Conservation (phyloP, 2,888 invertebrate species). For the Cosmorhoe ocellata region DNA sequence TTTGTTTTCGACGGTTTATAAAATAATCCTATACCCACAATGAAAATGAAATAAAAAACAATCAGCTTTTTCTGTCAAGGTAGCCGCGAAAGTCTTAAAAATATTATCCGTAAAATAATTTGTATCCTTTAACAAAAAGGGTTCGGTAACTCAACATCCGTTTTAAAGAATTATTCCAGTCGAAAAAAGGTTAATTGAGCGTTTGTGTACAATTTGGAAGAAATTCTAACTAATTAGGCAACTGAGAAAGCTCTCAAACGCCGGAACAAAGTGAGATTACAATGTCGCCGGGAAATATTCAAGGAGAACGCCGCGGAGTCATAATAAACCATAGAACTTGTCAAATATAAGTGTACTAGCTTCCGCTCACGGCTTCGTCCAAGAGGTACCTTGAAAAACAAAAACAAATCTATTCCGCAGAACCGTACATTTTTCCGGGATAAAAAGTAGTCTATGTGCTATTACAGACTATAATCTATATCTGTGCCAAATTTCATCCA, state of each 20-base stretch:
- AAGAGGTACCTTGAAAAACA: no score
- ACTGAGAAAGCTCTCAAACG: conserved; percentile 37
- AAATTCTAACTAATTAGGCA: conserved; percentile 41
- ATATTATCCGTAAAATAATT: background rate
- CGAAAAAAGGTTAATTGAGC: conserved; percentile 37
- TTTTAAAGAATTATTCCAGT: conserved; percentile 28
- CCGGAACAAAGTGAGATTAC: conserved; percentile 41
- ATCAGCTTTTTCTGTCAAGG: background rate
- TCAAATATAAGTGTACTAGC: no score
- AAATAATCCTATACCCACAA: no score
- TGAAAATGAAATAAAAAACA: no score
- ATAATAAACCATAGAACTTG: background rate
- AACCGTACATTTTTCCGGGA: no score
- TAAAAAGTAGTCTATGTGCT: no score
- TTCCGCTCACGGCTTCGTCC: no score
- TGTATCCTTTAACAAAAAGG: background rate
- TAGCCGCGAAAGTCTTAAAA: background rate
- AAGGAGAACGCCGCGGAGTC: conserved; percentile 2
- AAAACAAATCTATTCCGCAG: no score
- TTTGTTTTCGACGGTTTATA: no score
- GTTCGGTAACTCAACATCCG: conserved; percentile 7
- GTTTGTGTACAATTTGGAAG: conserved; percentile 36
- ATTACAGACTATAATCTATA: no score
- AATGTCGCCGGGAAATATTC: conserved; percentile 32
- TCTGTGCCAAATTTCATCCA: no score